Conservation (phyloP, 2,797 vertebrate genomes). For the Fringilla coelebs region DNA sequence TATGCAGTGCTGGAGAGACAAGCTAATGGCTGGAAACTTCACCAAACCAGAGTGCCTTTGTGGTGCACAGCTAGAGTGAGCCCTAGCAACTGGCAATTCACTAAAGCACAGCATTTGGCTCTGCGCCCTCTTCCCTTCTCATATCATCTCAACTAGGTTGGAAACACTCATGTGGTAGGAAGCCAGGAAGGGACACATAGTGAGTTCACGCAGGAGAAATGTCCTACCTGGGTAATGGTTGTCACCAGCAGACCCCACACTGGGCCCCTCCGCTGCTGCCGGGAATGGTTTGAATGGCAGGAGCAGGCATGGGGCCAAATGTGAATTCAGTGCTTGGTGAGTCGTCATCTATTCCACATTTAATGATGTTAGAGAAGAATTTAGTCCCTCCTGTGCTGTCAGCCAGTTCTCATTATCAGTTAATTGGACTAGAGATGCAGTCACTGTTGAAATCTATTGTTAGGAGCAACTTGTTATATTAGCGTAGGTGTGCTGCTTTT, state of each 20-base stretch:
- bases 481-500: not conserved
- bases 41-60: not conserved
- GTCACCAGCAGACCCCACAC: not conserved
- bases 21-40: not conserved
- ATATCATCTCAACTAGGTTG: not conserved
- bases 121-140: not conserved
- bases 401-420: not conserved
- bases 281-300: not conserved
- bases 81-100: not conserved
- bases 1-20: not conserved
- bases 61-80: not conserved
- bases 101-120: conserved; percentile 29
- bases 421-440: conserved; percentile 8
- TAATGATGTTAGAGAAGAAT: conserved; percentile 13
- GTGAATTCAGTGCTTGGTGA: not conserved
- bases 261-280: not conserved
- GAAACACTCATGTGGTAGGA: not conserved
- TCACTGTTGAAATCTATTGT: conserved; percentile 9
- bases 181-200: not conserved
- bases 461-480: not conserved
- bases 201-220: not conserved
- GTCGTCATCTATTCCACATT: not conserved
- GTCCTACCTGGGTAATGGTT: not conserved
- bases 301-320: not conserved
- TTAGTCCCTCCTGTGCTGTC: conserved; percentile 8